Conservation (phyloP, 2,113 vertebrate genomes). For the Mobula birostris region DNA sequence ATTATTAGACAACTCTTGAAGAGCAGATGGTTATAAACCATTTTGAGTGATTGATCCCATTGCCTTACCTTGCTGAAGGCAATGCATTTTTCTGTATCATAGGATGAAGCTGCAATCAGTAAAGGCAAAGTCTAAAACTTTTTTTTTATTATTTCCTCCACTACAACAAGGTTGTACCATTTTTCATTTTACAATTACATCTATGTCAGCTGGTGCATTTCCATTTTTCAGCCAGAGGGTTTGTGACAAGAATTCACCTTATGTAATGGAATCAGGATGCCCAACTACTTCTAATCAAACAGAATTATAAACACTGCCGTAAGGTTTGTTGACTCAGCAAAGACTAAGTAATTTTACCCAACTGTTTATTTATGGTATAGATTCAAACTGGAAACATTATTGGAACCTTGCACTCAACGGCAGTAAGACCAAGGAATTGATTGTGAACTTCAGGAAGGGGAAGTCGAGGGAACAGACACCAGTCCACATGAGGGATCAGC, state of each 20-base stretch:
- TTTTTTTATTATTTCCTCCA: background rate
- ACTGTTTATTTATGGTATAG: background rate
- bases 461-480: too few relatives aligned
- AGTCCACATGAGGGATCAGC: too few relatives aligned
- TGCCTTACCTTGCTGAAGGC: background rate
- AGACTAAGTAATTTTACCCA: background rate
- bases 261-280: background rate
- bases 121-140: background rate
- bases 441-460: too few relatives aligned
- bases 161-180: background rate
- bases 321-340: background rate
- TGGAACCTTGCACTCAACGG: too few relatives aligned
- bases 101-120: background rate
- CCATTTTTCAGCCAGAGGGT: conserved; percentile 6
- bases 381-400: background rate
- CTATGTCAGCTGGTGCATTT: background rate
- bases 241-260: conserved; percentile 9
- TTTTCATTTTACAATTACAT: conserved; percentile 15
- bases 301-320: background rate
- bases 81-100: background rate
- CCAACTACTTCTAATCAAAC: background rate
- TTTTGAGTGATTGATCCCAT: background rate
- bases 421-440: too few relatives aligned
- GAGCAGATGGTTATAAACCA: background rate
- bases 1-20: background rate